phyloP scores from a whole-genome alignment of 2,888 invertebrate species.

The Digitonthophagus gazella region DNA sequence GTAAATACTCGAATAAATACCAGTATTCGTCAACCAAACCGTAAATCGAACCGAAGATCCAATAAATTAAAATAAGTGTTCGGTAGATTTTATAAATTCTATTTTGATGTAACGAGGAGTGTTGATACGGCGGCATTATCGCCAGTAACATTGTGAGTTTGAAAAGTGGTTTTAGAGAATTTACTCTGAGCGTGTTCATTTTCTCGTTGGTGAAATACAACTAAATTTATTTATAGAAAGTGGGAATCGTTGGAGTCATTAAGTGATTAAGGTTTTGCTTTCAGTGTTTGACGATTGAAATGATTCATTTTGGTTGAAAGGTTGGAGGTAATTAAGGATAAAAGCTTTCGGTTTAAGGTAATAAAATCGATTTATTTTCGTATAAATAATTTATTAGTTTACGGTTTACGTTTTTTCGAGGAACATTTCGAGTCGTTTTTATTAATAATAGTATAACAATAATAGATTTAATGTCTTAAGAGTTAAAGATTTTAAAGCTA shows the following conservation, averaged over 20 bases:
- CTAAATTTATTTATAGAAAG: neutral
- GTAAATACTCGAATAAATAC: slow-evolving; percentile 2
- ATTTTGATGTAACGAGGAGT: neutral
- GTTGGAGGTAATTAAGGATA: too few relatives aligned
- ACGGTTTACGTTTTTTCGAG: neutral
- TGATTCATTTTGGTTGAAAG: too few relatives aligned
- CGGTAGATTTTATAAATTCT: slow-evolving; percentile 15
- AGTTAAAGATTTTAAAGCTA: too few relatives aligned
- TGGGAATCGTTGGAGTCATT: too few relatives aligned
- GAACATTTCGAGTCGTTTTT: too few relatives aligned
- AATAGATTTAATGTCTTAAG: too few relatives aligned
- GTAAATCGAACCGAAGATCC: slow-evolving; percentile 4
- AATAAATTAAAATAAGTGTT: neutral
- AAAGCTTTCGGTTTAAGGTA: too few relatives aligned
- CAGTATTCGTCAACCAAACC: slow-evolving; percentile 2
- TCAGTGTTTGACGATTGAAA: too few relatives aligned
- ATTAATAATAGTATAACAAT: too few relatives aligned
- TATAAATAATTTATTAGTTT: neutral
- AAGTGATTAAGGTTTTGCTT: too few relatives aligned
- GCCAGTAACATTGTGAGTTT: neutral
- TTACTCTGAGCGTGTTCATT: neutral
- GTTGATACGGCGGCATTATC: neutral
- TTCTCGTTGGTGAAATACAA: too few relatives aligned
- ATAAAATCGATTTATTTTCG: neutral
- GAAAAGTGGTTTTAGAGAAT: neutral